phyloP scores from a whole-genome alignment of 2,797 vertebrate genomes.

The Hypotaenidia okinawae region DNA sequence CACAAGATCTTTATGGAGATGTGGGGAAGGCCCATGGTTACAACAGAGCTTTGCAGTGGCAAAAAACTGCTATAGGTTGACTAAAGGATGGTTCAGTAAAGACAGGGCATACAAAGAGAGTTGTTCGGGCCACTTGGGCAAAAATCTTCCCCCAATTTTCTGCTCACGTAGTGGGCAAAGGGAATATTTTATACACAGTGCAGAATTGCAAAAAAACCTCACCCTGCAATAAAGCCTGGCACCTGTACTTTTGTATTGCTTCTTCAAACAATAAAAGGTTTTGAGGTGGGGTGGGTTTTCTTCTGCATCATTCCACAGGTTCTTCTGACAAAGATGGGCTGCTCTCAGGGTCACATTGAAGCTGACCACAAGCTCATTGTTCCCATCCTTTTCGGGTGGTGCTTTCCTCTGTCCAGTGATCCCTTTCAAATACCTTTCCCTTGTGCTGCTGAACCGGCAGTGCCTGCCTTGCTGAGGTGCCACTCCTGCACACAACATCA shows the following conservation, averaged over 20 bases:
- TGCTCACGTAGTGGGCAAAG: background rate
- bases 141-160: background rate
- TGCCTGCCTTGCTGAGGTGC: background rate
- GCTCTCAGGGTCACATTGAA: background rate
- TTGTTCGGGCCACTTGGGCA: background rate
- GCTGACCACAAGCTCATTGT: background rate
- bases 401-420: background rate
- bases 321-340: background rate
- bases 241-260: background rate
- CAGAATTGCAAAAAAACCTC: background rate
- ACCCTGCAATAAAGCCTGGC: background rate
- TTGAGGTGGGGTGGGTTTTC: accelerated
- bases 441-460: too few species aligned
- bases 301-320: background rate
- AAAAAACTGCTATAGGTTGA: background rate
- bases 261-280: background rate
- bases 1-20: background rate
- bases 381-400: background rate
- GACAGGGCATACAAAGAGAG: background rate
- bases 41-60: background rate
- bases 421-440: conserved; percentile 39
- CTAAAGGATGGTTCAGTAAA: background rate
- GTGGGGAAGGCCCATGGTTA: background rate
- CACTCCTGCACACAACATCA: background rate
- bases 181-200: background rate